Conservation (phyloP, 2,888 invertebrate species). For the Agrotis exclamationis region DNA sequence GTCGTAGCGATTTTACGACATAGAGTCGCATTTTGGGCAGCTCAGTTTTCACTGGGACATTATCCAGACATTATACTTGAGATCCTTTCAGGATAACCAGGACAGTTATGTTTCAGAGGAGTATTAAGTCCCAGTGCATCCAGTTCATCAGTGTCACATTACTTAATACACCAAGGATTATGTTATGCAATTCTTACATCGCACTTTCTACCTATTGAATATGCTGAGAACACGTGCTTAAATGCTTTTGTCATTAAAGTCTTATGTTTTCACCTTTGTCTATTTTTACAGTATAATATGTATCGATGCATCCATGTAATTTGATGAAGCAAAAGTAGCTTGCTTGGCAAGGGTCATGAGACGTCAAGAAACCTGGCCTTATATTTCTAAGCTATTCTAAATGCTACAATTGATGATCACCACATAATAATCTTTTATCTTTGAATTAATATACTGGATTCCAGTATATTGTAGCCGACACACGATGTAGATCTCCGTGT, state of each 20-base stretch:
- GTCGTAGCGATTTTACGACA: neutral
- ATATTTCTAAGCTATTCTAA: too few species aligned
- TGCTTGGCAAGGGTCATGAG: too few species aligned
- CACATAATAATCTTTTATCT: too few species aligned
- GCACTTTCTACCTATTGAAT: slow-evolving; percentile 51
- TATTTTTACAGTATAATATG: neutral
- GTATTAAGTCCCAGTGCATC: neutral
- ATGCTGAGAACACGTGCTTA: slow-evolving; percentile 4
- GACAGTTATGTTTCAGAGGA: neutral
- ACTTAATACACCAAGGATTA: slow-evolving; percentile 73
- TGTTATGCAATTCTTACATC: slow-evolving; percentile 67
- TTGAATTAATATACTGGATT: neutral
- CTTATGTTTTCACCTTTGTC: slow-evolving; percentile 9
- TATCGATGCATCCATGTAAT: too few species aligned
- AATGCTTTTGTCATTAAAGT: neutral
- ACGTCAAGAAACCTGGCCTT: too few species aligned
- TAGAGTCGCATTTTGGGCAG: neutral
- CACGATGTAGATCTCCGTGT: too few species aligned
- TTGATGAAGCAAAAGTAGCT: too few species aligned
- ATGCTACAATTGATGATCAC: neutral
- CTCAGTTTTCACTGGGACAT: neutral
- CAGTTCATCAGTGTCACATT: slow-evolving; percentile 62
- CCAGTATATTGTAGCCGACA: neutral
- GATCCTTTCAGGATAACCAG: neutral
- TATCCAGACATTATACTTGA: neutral